Evolutionary conservation across 2,113 vertebrate species (phyloP), one percentile per base, ranked within the genome.

Genomic region (Oncorhynchus clarkii): DNA sequence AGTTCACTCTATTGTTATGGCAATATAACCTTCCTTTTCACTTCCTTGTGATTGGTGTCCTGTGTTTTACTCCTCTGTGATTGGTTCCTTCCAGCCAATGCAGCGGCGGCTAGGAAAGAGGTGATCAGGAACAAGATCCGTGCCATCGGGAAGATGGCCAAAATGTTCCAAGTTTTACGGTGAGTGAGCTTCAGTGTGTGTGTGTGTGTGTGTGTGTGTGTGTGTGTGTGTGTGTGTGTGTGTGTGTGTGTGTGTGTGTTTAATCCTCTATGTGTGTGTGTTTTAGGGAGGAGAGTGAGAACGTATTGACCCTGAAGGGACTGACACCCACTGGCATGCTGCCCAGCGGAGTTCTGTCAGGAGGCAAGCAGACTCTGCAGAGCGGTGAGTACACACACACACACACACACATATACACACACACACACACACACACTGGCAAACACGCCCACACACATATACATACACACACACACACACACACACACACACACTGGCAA

Each of bases 81-180:
- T 75, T 45, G 67, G 45, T 73, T 51, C 54, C 34, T 80, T 73
- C n/a, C 76, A 95, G 94, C 93, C 66, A 94, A 92, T 51, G 92
- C 93, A 80, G 93, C 94, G 20, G 94, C 93, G 29, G 94, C 94
- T 2, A 93, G 93, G 81, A 95, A 95, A 85, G 94, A 95, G 71
- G 94, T 94, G 79, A 94, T 94, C 88, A 93, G 91, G 81, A 94
- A 94, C 86, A 94, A 94, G 87, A 94, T 94, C 67, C 87, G 94
- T 72, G 94, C 94, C 76, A 94, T 94, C 0, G 94, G 94, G 75
- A 94, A 94, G 90, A 94, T 94, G 94, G 94, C 94, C 27, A 93
- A 94, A 82, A 94, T 94, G 93, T 94, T 94, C 90, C 94, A 93
- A 48, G 94, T 94, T 57, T 84, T 94, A 88, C 88, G 94, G 92